A percentile compares a stretch with the other conserved stretches of the same genome.
phyloP scores from a whole-genome alignment of 2,113 vertebrate species.

The Marmota flaviventris region DNA sequence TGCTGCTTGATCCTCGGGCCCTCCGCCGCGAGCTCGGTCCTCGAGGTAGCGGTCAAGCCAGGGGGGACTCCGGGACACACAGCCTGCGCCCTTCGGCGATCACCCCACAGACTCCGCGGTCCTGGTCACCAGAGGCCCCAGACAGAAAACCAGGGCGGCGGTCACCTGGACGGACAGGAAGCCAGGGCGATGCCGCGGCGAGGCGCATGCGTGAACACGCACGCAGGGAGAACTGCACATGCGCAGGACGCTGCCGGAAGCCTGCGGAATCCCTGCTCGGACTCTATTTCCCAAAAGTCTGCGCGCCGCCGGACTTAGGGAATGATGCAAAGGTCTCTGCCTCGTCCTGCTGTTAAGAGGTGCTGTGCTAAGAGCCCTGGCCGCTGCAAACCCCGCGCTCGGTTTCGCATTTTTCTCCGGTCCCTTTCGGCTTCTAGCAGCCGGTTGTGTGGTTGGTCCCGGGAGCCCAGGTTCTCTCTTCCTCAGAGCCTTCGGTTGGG shows the following conservation, averaged over 20 bases:
- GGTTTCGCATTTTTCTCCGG: background rate
- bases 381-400: accelerated
- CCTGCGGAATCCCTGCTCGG: accelerated
- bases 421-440: background rate
- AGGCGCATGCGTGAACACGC: slow-evolving; percentile 64
- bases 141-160: background rate
- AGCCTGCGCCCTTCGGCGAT: no score
- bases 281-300: slow-evolving; percentile 35
- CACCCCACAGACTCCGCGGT: background rate
- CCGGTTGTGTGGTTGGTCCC: background rate
- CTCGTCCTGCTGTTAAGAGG: background rate
- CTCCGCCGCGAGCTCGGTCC: background rate
- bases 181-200: background rate
- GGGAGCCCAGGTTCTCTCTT: background rate
- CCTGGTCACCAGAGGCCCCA: background rate
- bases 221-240: accelerated
- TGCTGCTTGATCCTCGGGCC: background rate
- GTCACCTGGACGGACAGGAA: slow-evolving; percentile 44
- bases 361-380: background rate
- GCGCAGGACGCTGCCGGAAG: background rate
- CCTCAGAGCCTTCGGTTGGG: background rate
- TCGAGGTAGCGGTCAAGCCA: background rate
- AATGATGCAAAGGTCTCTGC: background rate
- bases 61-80: no score
- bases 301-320: background rate